Evolutionary conservation across 2,888 invertebrate species (phyloP), one percentile per base, ranked within the genome.

Genomic region (Andrena flavipes): DNA sequence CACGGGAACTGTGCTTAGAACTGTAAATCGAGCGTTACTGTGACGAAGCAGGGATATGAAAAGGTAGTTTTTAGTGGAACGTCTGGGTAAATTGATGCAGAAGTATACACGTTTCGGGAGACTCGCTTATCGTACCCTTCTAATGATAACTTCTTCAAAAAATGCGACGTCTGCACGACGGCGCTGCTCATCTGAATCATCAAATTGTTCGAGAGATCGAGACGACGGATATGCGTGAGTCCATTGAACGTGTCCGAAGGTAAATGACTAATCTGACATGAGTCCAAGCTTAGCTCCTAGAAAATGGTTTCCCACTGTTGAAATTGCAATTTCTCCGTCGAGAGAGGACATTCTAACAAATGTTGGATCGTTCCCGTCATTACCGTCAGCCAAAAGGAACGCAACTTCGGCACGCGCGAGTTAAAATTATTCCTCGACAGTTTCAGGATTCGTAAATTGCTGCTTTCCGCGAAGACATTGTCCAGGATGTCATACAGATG

Each of bases 391-490:
- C 90, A 90, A 20, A 78, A 56, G n/a, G 90, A 90, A 16, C 78
- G 82, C 20, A 94, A 75, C 30, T 88, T 88, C 2, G 93, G 93
- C 13, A 93, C 90, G 26, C 89, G 86, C 0, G 84, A 73, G 29
- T 91, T 91, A 26, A 94, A 92, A 81, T 93, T 92, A 81, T 94
- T 94, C 16, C 87, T 90, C 51, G 91, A 87, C 2, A 94, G 82
- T 64, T 90, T 89, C 10, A 94, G 83, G 56, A 93, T 90, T 30
- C 88, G 88, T 20, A 94, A 82, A 71, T 89, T 92, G 8, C 83
- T 85, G n/a, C 89, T 92, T 23, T 89, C 85, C 5, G 90, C 84
- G 82, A 95, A 95, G 2, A 94, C 94, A 33, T 94, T 94, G 1
- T 94, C 88, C 1, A 92, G 90, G 48, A 95, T 88, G 54, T 90